Evolutionary conservation across 2,113 vertebrate genomes (phyloP), one percentile per base, ranked within the genome.

Genomic region (Salvelinus namaycush): DNA sequence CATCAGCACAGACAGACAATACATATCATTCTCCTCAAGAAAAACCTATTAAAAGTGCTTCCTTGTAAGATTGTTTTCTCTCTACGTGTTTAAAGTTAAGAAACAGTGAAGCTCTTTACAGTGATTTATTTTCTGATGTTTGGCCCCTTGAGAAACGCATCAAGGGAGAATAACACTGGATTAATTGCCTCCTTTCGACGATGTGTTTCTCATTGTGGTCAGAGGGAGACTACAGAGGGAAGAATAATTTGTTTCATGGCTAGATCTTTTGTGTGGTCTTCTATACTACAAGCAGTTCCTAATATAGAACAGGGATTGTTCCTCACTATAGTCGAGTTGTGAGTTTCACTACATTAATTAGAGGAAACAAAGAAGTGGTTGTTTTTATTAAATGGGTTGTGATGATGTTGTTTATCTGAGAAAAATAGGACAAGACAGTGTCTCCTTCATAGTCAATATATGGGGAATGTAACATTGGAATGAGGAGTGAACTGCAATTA

Each of bases 161-260:
- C 20, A 65, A 73, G 12, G 31, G 51, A 78, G 57, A 49, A 79
- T 48, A 31, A 48, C 22, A 65, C 12, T 75, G 75, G 80, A 77
- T 75, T 85, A 81, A 84, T 79, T 81, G 26, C 74, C 62, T 73
- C 48, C 8, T 34, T 26, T 34, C 76, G 70, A 51, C 24, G 16
- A 9, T 72, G 48, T 71, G 49, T 68, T 29, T 69, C 31, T 34
- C 31, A 24, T 26, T 29, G 24, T 60, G 73, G 68, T 62, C 67
- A 27, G 34, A 67, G n/a, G 64, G 66, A 67, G 68, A 66, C 26
- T 49, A 66, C 59, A 69, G 73, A 51, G 57, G 62, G 70, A 70
- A 62, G 66, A 67, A 68, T 76, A 60, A 72, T 72, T 67, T 64
- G 29, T 29, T 76, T 16, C 65, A 65, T 72, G 62, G 27, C 24